Evolutionary conservation across 1,140 invertebrate genomes (phyloP).

Genomic region (Drosophila virilis): DNA sequence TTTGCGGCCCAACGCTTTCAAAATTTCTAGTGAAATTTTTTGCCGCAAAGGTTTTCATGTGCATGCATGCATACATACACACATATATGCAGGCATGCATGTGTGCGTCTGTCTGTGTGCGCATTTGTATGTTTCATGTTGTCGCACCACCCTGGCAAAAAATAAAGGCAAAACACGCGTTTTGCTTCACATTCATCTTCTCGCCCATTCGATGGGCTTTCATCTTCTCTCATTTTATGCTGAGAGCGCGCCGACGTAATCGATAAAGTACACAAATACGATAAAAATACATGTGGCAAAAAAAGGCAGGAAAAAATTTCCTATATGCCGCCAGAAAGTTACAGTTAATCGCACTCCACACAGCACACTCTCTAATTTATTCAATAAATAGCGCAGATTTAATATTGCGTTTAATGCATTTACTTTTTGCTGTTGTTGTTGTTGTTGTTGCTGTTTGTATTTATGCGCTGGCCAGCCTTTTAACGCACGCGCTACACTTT

Average conservation of each 20-base stretch:
- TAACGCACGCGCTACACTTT: conserved; percentile 42
- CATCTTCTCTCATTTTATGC: conserved; percentile 53
- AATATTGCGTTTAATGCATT: conserved; percentile 36
- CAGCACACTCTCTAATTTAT: conserved; percentile 31
- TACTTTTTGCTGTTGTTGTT: conserved; percentile 30
- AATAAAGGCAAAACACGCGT: conserved; percentile 55
- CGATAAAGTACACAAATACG: conserved; percentile 68
- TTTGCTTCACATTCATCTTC: conserved; percentile 56
- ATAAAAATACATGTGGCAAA: conserved; percentile 57
- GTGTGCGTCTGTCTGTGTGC: conserved; percentile 4
- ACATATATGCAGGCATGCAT: background rate
- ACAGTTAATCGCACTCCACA: conserved; percentile 29
- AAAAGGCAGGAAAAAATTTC: conserved; percentile 27
- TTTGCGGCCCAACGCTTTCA: conserved; percentile 70
- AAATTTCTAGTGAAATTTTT: conserved; percentile 77
- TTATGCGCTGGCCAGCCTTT: conserved; percentile 37
- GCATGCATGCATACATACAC: conserved; percentile 2
- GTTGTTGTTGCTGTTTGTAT: conserved; percentile 13
- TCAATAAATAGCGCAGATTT: conserved; percentile 22
- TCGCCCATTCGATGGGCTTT: conserved; percentile 32
- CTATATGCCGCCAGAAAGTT: conserved; percentile 16
- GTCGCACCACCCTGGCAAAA: conserved; percentile 43
- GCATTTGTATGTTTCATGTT: conserved; percentile 28
- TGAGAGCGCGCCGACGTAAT: conserved; percentile 63
- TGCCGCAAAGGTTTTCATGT: conserved; percentile 40